These are phyloP conservation scores for Chromoteleia sp. DNA, from an alignment of 2,888 invertebrate genomes.

Conservation along the genomic window DNA sequence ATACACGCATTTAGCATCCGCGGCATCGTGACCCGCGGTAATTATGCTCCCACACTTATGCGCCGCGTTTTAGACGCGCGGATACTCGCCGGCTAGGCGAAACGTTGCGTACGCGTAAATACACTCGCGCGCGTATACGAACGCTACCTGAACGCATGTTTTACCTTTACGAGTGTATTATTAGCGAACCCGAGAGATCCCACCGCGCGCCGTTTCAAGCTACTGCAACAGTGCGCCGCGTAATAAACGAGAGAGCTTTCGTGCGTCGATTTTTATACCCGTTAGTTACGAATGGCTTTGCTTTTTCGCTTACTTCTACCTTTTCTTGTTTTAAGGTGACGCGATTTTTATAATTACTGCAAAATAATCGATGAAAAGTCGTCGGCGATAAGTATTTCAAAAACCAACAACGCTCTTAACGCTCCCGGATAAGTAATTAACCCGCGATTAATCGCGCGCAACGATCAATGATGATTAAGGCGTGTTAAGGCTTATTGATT, in stretches of 20 bases:
- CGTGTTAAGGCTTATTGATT: no score
- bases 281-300: not conserved
- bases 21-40: constrained; percentile 51
- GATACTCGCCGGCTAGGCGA: constrained; percentile 30
- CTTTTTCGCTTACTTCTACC: no score
- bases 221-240: constrained; percentile 40
- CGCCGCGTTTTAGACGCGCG: constrained; percentile 6
- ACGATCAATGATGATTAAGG: no score
- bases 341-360: no score
- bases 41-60: constrained; percentile 59
- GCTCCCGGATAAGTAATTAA: no score
- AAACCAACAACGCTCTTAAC: no score
- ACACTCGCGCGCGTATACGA: constrained; percentile 13
- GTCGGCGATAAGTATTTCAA: no score
- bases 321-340: no score
- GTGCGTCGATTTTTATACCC: constrained; percentile 30
- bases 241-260: constrained; percentile 38
- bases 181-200: constrained; percentile 53
- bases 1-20: constrained; percentile 72
- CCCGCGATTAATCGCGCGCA: no score
- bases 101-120: constrained; percentile 46
- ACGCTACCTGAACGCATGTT: constrained; percentile 52
- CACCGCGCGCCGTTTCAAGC: constrained; percentile 46
- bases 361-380: no score
- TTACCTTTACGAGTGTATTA: constrained; percentile 64